Conservation (phyloP, 2,797 vertebrate species). For the Uromys caudimaculatus region DNA sequence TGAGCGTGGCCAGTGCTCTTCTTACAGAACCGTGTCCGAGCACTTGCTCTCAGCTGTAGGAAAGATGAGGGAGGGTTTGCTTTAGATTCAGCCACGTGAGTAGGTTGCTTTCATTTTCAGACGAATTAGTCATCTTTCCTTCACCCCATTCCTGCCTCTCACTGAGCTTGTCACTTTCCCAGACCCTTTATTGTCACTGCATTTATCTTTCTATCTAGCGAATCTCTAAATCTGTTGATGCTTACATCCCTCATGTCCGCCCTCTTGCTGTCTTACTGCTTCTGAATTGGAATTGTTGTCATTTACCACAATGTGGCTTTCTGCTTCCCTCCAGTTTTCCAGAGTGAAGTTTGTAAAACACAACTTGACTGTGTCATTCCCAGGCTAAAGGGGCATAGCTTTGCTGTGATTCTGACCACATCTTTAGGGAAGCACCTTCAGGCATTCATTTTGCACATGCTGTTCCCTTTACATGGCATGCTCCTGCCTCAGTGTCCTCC, state of each 20-base stretch:
- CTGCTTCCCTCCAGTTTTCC: background rate
- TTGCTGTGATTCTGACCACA: background rate
- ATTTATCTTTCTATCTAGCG: background rate
- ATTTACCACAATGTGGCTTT: background rate
- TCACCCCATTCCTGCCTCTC: background rate
- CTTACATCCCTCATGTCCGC: background rate
- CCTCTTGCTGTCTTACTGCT: background rate
- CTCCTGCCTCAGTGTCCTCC: background rate
- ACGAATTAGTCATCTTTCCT: background rate
- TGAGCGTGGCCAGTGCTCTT: too few relatives aligned
- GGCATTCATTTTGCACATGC: background rate
- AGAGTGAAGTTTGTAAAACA: background rate
- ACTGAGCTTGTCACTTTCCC: background rate
- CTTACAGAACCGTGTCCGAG: background rate
- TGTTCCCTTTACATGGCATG: background rate
- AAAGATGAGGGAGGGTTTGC: background rate
- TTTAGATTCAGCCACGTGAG: background rate
- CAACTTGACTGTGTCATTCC: background rate
- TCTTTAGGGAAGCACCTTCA: background rate
- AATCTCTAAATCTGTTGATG: background rate
- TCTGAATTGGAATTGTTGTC: background rate
- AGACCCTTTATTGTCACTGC: background rate
- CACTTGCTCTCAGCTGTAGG: background rate
- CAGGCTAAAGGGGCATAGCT: background rate
- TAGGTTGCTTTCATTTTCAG: slow-evolving; percentile 40